These are phyloP conservation scores for Varanus salvator DNA, from an alignment of 2,113 vertebrate species.

Conservation along the genomic window DNA sequence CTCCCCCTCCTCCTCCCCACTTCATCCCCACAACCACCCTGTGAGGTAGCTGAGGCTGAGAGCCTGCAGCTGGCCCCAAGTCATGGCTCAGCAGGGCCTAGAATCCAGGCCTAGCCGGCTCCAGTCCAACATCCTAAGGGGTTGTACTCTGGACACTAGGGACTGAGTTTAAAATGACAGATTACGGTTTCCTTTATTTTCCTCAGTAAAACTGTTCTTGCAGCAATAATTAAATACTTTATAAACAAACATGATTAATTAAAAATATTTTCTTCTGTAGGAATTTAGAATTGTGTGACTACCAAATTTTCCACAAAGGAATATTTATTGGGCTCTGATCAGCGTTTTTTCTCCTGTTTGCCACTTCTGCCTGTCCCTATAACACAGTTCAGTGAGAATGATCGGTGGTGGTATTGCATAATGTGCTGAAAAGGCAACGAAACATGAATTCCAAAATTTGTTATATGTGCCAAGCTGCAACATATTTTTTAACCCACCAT, in stretches of 20 bases:
- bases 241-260: neutral
- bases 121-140: no score
- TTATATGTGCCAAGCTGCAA: neutral
- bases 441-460: neutral
- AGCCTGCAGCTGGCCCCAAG: no score
- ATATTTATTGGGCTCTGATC: neutral
- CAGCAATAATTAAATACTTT: neutral
- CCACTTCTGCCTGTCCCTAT: neutral
- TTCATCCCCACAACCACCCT: no score
- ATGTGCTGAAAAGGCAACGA: constrained; percentile 1
- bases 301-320: neutral
- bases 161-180: no score
- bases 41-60: no score
- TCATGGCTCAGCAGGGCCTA: no score
- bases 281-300: neutral
- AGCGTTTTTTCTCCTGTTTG: neutral
- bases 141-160: neutral
- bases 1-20: no score
- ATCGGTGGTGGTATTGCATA: neutral
- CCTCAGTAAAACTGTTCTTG: neutral
- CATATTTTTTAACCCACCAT: neutral
- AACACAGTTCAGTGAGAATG: neutral
- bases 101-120: no score
- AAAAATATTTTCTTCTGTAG: neutral
- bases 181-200: neutral